phyloP scores from a whole-genome alignment of 2,888 invertebrate genomes.

The Prenolepis imparis region DNA sequence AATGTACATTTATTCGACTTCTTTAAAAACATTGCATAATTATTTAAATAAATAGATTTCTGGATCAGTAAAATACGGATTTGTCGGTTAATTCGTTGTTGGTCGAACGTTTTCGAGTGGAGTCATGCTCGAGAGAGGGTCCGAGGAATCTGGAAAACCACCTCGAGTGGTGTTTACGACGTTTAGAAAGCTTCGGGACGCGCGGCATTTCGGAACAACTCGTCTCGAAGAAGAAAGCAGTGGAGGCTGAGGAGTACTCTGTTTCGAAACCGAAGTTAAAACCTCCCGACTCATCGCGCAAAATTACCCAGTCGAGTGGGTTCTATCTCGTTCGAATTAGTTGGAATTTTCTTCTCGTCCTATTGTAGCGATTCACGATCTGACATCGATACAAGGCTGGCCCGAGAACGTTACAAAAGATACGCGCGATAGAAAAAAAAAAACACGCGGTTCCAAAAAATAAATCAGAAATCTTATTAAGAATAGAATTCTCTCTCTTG shows the following conservation, averaged over 20 bases:
- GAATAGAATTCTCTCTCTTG: constrained; percentile 7
- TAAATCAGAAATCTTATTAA: background rate
- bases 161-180: constrained; percentile 71
- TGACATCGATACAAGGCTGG: constrained; percentile 79
- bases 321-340: constrained; percentile 77
- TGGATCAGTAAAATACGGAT: background rate
- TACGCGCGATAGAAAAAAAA: constrained; percentile 28
- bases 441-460: constrained; percentile 20
- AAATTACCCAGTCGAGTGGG: constrained; percentile 80
- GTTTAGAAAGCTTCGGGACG: constrained; percentile 62
- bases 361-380: constrained; percentile 75
- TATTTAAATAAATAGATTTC: constrained; percentile 3
- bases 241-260: constrained; percentile 61
- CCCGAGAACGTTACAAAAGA: constrained; percentile 54
- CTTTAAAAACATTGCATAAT: background rate
- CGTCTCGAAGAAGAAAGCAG: constrained; percentile 52
- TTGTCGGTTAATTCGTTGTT: constrained; percentile 22
- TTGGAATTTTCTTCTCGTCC: constrained; percentile 77
- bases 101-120: constrained; percentile 11
- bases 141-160: constrained; percentile 59
- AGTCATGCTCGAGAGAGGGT: constrained; percentile 42
- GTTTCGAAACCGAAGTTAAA: constrained; percentile 67
- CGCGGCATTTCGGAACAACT: constrained; percentile 25
- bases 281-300: constrained; percentile 78
- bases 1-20: background rate